Evolutionary conservation across 2,888 invertebrate genomes (phyloP).

Genomic region (Caenorhabditis auriculariae): DNA sequence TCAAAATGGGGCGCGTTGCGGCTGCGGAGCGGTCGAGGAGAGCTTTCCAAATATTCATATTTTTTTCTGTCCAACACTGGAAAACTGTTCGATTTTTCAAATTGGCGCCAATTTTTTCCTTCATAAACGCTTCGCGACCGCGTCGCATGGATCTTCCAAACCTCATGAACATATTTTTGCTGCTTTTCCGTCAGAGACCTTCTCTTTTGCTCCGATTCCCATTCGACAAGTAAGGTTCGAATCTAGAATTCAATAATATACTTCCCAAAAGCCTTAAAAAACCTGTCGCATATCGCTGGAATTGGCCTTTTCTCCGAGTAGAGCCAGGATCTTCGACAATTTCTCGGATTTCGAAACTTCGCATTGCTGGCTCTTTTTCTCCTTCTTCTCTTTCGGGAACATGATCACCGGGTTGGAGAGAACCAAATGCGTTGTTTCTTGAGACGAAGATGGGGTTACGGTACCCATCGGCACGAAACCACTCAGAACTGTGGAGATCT

Average conservation of each 20-base stretch:
- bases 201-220: slow-evolving; percentile 11
- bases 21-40: too few relatives aligned
- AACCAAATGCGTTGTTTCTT: slow-evolving; percentile 18
- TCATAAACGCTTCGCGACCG: too few relatives aligned
- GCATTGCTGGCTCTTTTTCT: slow-evolving; percentile 6
- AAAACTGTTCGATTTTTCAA: too few relatives aligned
- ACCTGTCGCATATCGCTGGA: slow-evolving; percentile 34
- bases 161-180: too few relatives aligned
- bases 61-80: too few relatives aligned
- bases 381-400: slow-evolving; percentile 16
- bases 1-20: too few relatives aligned
- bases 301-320: slow-evolving; percentile 34
- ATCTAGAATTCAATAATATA: slow-evolving; percentile 6
- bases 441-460: slow-evolving; percentile 14
- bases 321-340: slow-evolving; percentile 31
- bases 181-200: slow-evolving; percentile 16
- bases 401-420: slow-evolving; percentile 26
- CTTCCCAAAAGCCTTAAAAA: not conserved
- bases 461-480: slow-evolving; percentile 23
- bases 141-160: too few relatives aligned
- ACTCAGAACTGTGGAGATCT: slow-evolving; percentile 10
- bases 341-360: slow-evolving; percentile 19
- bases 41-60: too few relatives aligned
- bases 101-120: too few relatives aligned
- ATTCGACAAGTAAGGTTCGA: slow-evolving; percentile 13